Conservation (phyloP, 2,113 vertebrate genomes). For the Tenebrosternarchus preto region DNA sequence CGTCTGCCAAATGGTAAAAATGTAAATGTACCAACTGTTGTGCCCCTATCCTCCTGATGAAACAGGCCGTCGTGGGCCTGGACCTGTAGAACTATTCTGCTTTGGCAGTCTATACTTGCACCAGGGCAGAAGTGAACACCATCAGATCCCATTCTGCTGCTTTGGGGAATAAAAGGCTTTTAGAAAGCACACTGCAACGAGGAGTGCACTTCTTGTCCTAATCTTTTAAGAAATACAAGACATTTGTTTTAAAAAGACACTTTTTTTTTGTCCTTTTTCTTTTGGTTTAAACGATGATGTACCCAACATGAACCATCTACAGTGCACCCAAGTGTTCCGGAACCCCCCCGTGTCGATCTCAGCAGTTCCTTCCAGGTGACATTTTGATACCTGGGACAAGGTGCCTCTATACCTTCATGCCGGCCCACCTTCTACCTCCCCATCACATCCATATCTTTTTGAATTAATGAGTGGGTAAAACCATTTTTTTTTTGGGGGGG, state of each 20-base stretch:
- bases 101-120: slow-evolving; percentile 43
- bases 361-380: slow-evolving; percentile 54
- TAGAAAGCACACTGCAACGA: slow-evolving; percentile 62
- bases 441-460: not conserved
- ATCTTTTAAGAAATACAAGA: slow-evolving; percentile 53
- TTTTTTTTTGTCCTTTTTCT: slow-evolving; percentile 68
- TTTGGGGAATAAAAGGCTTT: slow-evolving; percentile 53
- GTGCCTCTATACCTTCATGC: slow-evolving; percentile 29
- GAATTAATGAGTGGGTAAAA: no score
- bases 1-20: no score
- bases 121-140: slow-evolving; percentile 52
- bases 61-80: slow-evolving; percentile 48
- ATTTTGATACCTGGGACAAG: slow-evolving; percentile 41
- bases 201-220: slow-evolving; percentile 57
- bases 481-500: no score
- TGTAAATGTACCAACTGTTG: slow-evolving; percentile 54
- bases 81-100: slow-evolving; percentile 53
- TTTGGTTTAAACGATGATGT: slow-evolving; percentile 65
- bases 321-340: slow-evolving; percentile 69
- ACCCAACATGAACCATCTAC: slow-evolving; percentile 71
- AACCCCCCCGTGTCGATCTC: slow-evolving; percentile 50
- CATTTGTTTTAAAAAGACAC: slow-evolving; percentile 57
- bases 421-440: slow-evolving; percentile 45
- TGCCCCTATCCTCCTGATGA: slow-evolving; percentile 57
- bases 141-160: slow-evolving; percentile 44